phyloP scores from a whole-genome alignment of 2,113 vertebrate species.

The Forbesichthys papilliferus region DNA sequence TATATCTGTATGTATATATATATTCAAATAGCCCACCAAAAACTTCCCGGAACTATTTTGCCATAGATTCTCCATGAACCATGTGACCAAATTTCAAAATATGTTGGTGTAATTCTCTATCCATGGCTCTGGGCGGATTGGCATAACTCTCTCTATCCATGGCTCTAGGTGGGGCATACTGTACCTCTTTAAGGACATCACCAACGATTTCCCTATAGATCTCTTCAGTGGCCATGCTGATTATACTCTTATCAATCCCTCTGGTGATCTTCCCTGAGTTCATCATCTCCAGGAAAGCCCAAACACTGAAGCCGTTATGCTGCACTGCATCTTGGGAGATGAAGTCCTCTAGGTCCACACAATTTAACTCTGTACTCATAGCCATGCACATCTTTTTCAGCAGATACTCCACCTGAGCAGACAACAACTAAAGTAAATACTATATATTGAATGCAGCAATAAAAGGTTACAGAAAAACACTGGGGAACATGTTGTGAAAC shows the following conservation, averaged over 20 bases:
- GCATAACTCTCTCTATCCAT: too few species aligned
- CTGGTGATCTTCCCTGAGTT: conserved; percentile 83
- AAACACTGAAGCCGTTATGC: conserved; percentile 84
- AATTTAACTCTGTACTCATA: conserved; percentile 87
- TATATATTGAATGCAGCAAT: background rate
- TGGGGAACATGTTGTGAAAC: too few species aligned
- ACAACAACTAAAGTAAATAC: background rate
- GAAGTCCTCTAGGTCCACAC: conserved; percentile 87
- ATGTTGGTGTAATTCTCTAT: too few species aligned
- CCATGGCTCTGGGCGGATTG: background rate
- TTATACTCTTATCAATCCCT: conserved; percentile 81
- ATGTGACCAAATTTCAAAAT: too few species aligned
- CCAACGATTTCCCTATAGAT: conserved; percentile 93
- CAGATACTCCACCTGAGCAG: conserved; percentile 88
- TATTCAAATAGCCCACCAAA: too few species aligned
- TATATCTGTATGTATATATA: too few species aligned
- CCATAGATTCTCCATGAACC: too few species aligned
- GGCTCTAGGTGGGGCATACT: too few species aligned
- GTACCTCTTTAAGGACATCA: conserved; percentile 93
- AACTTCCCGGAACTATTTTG: too few species aligned
- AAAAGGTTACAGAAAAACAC: background rate
- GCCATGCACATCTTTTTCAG: conserved; percentile 89
- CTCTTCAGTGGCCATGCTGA: conserved; percentile 91
- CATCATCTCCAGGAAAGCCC: conserved; percentile 92
- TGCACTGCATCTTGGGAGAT: conserved; percentile 82